Evolutionary conservation across 2,113 vertebrate species (phyloP), one percentile per base, ranked within the genome.

Genomic region (Pituophis catenifer): DNA sequence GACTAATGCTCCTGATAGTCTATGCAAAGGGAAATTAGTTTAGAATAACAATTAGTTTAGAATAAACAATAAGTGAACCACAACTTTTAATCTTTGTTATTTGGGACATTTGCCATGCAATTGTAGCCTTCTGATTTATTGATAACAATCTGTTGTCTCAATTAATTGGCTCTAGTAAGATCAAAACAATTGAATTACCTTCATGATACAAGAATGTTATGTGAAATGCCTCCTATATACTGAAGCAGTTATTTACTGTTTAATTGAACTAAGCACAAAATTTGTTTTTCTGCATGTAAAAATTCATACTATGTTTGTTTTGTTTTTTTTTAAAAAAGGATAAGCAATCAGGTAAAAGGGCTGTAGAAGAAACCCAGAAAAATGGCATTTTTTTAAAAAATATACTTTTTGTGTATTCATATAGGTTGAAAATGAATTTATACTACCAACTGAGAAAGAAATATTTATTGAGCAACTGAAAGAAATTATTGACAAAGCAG

Each of bases 401-500:
- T 38, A 29, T 81, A 92, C 26, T 75, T 91, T 92, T 94, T 52
- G 26, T 70, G 1, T 89, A 65, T n/a, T 91, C 87, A 59, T 95
- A 3, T 86, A 99, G 99, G 99, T 99, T 38, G 99, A 99, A 93
- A 99, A 99, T 44, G 99, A 99, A 93, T 99, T 99, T 94, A 99
- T 99, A 96, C 95, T 99, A 89, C 98, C 97, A 29, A 97, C 98
- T 1, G 99, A 99, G 96, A 99, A 99, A 93, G 99, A 99, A 96
- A 98, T 98, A 0, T 99, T 99, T 91, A 99, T 99, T 15, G 99
- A 99, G 93, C 99, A 99, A 97, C 98, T 99, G 94, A 99, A 99
- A 96, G 99, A 99, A 91, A 99, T 99, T 44, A 99, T 99, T 94
- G 99, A 99, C 97, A 99, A 99, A 97, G 99, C 99, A 3, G 99